Evolutionary conservation across 1,140 invertebrate species (phyloP).

Genomic region (Drosophila sulfurigaster): DNA sequence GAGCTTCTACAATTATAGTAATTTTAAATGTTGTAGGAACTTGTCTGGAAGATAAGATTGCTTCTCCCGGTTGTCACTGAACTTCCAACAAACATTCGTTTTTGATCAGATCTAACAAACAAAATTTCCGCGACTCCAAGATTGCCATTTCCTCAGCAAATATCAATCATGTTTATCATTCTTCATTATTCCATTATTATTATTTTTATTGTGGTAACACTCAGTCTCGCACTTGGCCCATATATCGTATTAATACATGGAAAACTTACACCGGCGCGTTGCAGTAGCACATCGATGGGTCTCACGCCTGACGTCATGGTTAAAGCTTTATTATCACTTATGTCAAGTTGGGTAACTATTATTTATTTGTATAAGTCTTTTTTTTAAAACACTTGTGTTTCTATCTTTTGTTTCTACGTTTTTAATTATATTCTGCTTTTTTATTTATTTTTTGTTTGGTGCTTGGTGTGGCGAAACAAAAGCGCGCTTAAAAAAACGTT

Average conservation of each 20-base stretch:
- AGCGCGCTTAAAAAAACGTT: conserved; percentile 35
- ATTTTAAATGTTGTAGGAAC: conserved; percentile 8
- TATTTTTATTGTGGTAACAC: conserved; percentile 9
- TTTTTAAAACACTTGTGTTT: conserved; percentile 31
- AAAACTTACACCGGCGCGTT: conserved; percentile 81
- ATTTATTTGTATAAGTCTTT: conserved; percentile 5
- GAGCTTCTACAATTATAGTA: conserved; percentile 6
- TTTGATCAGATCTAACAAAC: neutral
- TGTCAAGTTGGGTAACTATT: conserved; percentile 18
- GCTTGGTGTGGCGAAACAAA: conserved; percentile 27
- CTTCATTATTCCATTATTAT: neutral
- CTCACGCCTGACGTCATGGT: conserved; percentile 70
- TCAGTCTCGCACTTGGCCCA: conserved; percentile 53
- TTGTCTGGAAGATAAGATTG: conserved; percentile 14
- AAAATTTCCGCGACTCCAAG: neutral
- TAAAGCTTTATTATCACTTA: conserved; percentile 7
- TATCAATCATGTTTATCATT: conserved; percentile 2
- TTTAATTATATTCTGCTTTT: conserved; percentile 20
- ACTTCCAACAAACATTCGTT: neutral
- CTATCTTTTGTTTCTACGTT: conserved; percentile 23
- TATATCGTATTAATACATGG: conserved; percentile 49
- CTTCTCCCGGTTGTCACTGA: neutral
- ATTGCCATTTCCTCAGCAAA: neutral
- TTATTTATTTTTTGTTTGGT: neutral
- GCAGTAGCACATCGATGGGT: conserved; percentile 78